These are phyloP conservation scores for Drosophila prosaltans DNA, from an alignment of 1,140 invertebrate species.

Conservation along the genomic window DNA sequence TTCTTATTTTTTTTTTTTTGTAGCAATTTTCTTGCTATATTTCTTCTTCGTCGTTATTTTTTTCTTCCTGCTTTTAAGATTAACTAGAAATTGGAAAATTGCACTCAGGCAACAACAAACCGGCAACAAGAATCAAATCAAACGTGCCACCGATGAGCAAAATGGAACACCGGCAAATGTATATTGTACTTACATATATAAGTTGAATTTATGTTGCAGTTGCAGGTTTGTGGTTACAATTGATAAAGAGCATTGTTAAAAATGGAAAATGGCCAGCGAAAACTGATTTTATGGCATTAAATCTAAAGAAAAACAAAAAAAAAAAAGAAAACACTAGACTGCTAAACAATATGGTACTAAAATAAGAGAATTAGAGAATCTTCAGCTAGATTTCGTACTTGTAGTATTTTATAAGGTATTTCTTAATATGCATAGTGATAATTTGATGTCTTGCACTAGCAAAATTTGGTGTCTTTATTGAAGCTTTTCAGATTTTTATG, in stretches of 20 bases:
- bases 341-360: background rate
- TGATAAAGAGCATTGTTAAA: slow-evolving; percentile 4
- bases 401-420: too few relatives aligned
- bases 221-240: slow-evolving; percentile 2
- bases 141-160: slow-evolving; percentile 9
- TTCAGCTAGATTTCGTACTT: too few relatives aligned
- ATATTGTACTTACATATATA: background rate
- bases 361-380: too few relatives aligned
- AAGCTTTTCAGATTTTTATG: too few relatives aligned
- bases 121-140: slow-evolving; percentile 11
- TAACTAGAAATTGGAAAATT: slow-evolving; percentile 77
- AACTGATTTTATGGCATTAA: background rate
- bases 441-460: too few relatives aligned
- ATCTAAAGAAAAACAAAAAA: background rate
- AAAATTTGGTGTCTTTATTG: too few relatives aligned
- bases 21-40: slow-evolving; percentile 67
- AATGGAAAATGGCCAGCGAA: background rate
- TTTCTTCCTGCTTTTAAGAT: slow-evolving; percentile 20
- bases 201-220: background rate
- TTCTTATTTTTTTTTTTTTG: slow-evolving; percentile 24
- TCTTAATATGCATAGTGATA: too few relatives aligned
- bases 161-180: background rate
- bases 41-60: slow-evolving; percentile 56
- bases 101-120: slow-evolving; percentile 48
- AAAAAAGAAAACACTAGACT: background rate